Percentiles rank a stretch among this genome's conserved stretches.
Evolutionary conservation across 2,113 vertebrate genomes (phyloP).

Genomic region (Halcyon senegalensis): DNA sequence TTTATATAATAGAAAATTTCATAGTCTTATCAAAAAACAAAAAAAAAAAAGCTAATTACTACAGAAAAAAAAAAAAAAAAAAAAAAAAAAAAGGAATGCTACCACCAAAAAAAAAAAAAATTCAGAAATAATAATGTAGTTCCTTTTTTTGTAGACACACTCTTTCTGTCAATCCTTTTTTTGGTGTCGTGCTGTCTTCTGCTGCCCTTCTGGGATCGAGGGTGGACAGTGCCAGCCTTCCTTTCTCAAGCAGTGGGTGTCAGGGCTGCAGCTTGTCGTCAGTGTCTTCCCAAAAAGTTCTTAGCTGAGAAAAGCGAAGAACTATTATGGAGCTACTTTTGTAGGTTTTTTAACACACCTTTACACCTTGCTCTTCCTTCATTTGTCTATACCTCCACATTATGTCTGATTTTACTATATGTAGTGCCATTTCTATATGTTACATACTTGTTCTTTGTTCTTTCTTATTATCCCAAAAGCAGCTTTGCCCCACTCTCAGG

Average conservation of each 20-base stretch:
- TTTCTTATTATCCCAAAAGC: not conserved
- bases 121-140: not conserved
- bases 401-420: not conserved
- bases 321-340: not conserved
- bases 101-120: not conserved
- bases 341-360: not conserved
- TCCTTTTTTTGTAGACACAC: not conserved
- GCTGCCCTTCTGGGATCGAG: not conserved
- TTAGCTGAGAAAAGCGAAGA: not conserved
- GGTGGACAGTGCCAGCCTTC: accelerated
- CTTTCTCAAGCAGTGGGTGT: not conserved
- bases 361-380: not conserved
- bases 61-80: not conserved
- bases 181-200: not conserved
- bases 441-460: not conserved
- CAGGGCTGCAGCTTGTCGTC: accelerated
- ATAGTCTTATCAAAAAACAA: not conserved
- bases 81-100: not conserved
- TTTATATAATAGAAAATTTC: not conserved
- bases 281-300: not conserved
- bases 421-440: not conserved
- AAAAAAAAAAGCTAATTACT: not conserved
- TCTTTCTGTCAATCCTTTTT: not conserved
- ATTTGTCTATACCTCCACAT: not conserved
- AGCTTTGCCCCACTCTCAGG: not conserved